These are phyloP conservation scores for Nematolebias whitei DNA, from an alignment of 2,113 vertebrate species.

Conservation along the genomic window DNA sequence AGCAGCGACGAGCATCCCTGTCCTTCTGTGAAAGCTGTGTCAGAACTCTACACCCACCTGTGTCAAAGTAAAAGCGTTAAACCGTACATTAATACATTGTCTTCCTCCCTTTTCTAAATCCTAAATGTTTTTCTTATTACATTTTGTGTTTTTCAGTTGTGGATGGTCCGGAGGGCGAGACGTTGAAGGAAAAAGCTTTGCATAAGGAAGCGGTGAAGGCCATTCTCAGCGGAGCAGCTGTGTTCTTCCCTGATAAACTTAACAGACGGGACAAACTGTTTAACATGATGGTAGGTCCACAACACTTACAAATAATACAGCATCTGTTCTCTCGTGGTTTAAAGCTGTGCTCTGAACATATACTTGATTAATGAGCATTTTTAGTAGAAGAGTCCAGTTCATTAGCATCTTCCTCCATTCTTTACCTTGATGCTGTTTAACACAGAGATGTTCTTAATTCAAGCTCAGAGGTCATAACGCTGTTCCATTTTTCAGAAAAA, in stretches of 20 bases:
- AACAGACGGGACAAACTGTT: conserved; percentile 90
- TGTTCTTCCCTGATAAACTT: conserved; percentile 93
- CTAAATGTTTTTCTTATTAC: too few species aligned
- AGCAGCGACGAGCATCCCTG: conserved; percentile 58
- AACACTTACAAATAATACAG: too few species aligned
- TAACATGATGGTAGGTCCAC: conserved; percentile 88
- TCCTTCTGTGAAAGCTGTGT: conserved; percentile 78
- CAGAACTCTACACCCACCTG: conserved; percentile 87
- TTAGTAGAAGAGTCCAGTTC: too few species aligned
- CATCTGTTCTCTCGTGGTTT: too few species aligned
- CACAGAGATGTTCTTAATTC: too few species aligned
- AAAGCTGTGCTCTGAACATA: too few species aligned
- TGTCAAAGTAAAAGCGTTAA: conserved; percentile 83
- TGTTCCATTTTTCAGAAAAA: conserved; percentile 83
- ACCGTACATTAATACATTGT: neutral
- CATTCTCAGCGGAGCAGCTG: conserved; percentile 90
- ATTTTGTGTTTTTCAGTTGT: conserved; percentile 82
- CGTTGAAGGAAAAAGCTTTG: conserved; percentile 78
- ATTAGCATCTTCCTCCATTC: too few species aligned
- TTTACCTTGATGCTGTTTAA: neutral
- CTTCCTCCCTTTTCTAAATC: too few species aligned
- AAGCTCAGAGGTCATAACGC: neutral
- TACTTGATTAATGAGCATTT: too few species aligned
- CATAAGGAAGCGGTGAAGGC: conserved; percentile 90
- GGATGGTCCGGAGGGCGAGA: conserved; percentile 82